phyloP scores from a whole-genome alignment of 1,140 invertebrate genomes.

The Cydia strobilella region DNA sequence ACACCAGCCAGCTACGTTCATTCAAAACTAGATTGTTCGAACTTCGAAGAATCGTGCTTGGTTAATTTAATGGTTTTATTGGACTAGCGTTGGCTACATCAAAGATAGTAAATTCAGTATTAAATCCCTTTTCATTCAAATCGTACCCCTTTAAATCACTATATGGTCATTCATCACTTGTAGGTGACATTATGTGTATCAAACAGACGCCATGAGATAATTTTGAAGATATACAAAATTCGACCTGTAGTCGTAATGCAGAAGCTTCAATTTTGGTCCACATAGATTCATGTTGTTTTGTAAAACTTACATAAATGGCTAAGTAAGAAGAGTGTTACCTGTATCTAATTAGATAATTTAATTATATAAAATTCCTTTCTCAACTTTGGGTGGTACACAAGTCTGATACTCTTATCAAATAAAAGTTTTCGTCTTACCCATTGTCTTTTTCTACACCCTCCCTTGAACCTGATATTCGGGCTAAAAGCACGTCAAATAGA shows the following conservation, averaged over 20 bases:
- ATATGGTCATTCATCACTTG: conserved; percentile 62
- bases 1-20: neutral
- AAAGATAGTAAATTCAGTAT: conserved; percentile 49
- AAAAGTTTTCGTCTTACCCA: conserved; percentile 41
- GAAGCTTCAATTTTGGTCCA: conserved; percentile 36
- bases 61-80: conserved; percentile 64
- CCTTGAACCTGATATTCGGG: conserved; percentile 46
- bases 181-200: conserved; percentile 54
- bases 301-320: conserved; percentile 49
- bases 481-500: conserved; percentile 66
- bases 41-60: conserved; percentile 17
- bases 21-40: conserved; percentile 18
- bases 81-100: conserved; percentile 44
- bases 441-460: conserved; percentile 37
- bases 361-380: conserved; percentile 60
- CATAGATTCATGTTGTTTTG: conserved; percentile 39
- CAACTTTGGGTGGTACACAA: conserved; percentile 67
- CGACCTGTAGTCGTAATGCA: conserved; percentile 36
- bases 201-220: conserved; percentile 37
- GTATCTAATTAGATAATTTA: conserved; percentile 72
- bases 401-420: conserved; percentile 53
- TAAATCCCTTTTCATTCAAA: conserved; percentile 55
- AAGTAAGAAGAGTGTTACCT: conserved; percentile 62
- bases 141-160: conserved; percentile 66
- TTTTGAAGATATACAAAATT: conserved; percentile 34